Evolutionary conservation across 2,888 invertebrate species (phyloP), one percentile per base, ranked within the genome.

Genomic region (Acronicta leporina): DNA sequence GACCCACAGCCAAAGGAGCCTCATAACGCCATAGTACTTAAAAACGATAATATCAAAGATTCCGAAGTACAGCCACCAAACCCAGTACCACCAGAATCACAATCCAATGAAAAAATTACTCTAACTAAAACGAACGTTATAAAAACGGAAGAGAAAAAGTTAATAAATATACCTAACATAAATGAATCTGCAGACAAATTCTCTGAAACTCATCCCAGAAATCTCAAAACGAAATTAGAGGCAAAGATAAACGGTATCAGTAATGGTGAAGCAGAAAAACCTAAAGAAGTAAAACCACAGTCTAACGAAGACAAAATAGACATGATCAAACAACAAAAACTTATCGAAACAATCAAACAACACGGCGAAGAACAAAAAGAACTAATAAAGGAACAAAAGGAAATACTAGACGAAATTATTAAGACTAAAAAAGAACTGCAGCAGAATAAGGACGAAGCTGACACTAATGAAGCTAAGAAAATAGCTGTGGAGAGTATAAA

Each of bases 331-430:
- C 91, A 94, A 79, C 88, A 92, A 68, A 91, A 95, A 73, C 83
- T 96, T 10, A 91, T 96, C 35, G 95, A 96, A 83, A 96, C 96
- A 15, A 92, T 97, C 16, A 96, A 96, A 85, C 95, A 96, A 81
- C 96, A 97, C 70, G 96, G 96, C 59, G 94, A 96, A 82, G 96
- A 96, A 80, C 96, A 96, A 79, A 95, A 96, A 77, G 95, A 96
- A 83, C 87, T 97, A 64, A 92, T 97, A 35, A 95, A 96, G 73
- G 96, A 97, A 81, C 96, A 96, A 76, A 96, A 96, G 74, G 94
- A 96, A 80, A 92, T 96, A 61, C 83, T 96, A 46, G 90, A 95
- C 66, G 95, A 96, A 82, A 89, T 96, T 20, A 94, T 95, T 57
- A 94, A 95, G 68, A 95, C 95, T 6, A 94, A 95, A 59, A 86